phyloP scores from a whole-genome alignment of 2,797 vertebrate genomes.

The Danio choprae region DNA sequence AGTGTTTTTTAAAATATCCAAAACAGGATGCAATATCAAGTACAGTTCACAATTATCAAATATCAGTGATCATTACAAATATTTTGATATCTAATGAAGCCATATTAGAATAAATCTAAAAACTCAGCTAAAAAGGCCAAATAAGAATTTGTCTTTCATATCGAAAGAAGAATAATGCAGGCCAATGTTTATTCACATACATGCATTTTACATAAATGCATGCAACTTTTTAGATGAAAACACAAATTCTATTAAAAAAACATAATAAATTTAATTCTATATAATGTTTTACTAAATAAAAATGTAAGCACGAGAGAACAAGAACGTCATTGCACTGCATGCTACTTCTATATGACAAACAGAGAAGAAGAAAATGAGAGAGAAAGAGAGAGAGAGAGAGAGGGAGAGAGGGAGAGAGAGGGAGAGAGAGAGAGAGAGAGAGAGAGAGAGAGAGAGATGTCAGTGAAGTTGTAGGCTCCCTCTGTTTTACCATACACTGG shows the following conservation, averaged over 20 bases:
- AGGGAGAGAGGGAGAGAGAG: background rate
- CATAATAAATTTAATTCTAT: background rate
- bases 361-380: background rate
- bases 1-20: background rate
- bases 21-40: background rate
- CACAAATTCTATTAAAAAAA: background rate
- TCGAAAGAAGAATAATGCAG: background rate
- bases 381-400: conserved; percentile 1
- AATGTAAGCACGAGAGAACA: background rate
- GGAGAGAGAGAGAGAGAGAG: background rate
- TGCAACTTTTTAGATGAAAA: background rate
- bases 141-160: background rate
- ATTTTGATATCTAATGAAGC: no score
- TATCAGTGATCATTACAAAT: background rate
- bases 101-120: no score
- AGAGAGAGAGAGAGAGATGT: background rate
- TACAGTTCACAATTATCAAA: background rate
- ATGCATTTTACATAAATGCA: no score
- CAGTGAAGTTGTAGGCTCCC: conserved; percentile 66
- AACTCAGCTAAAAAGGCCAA: background rate
- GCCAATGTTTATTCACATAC: no score
- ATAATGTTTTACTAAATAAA: background rate
- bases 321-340: background rate
- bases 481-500: conserved; percentile 55
- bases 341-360: background rate